These are phyloP conservation scores for Malurus splendens DNA, from an alignment of 2,797 vertebrate genomes.

Conservation along the genomic window DNA sequence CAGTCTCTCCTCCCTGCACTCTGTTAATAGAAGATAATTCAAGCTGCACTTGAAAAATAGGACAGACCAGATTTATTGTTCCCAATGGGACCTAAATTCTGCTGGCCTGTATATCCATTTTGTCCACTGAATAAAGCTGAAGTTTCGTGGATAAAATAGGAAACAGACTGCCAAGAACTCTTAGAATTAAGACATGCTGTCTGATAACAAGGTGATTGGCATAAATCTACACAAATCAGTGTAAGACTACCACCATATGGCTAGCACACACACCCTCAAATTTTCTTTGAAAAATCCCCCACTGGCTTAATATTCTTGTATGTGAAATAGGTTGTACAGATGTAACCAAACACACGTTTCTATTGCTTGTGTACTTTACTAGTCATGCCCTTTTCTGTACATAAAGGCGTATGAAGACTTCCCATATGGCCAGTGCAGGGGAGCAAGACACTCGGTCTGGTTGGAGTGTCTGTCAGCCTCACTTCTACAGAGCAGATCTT, in stretches of 20 bases:
- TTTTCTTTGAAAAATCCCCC: rapidly evolving
- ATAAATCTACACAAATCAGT: neutral
- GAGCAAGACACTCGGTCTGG: neutral
- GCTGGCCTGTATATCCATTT: neutral
- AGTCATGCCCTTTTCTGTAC: neutral
- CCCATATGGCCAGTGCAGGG: rapidly evolving
- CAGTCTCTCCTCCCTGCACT: neutral
- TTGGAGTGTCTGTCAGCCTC: neutral
- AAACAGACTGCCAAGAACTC: neutral
- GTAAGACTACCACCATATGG: neutral
- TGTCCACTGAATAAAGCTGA: neutral
- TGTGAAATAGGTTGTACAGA: neutral
- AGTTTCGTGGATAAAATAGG: neutral
- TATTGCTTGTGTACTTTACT: neutral
- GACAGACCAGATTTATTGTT: neutral
- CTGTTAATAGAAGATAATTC: conserved; percentile 24
- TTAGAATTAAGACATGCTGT: neutral
- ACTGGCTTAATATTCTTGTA: neutral
- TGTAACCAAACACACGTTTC: neutral
- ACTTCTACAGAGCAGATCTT: neutral
- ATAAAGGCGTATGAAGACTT: neutral
- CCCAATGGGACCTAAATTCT: conserved; percentile 4
- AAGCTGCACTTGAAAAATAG: conserved; percentile 1
- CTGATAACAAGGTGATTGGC: neutral
- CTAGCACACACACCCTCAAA: neutral